phyloP scores from a whole-genome alignment of 1,140 invertebrate species.

The Apis cerana region DNA sequence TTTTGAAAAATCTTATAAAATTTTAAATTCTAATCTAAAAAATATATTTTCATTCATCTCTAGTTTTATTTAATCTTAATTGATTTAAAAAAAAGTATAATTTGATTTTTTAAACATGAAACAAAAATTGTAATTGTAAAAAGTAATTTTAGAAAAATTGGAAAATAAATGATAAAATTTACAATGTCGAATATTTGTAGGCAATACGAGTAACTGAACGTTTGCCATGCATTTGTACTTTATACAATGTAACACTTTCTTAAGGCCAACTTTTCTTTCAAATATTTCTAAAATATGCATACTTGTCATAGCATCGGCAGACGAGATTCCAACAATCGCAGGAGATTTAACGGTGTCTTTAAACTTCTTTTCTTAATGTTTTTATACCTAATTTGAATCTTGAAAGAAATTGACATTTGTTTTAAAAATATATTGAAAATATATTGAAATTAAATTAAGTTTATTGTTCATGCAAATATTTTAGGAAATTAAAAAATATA shows the following conservation, averaged over 20 bases:
- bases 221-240: background rate
- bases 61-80: background rate
- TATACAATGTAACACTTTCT: slow-evolving; percentile 14
- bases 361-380: background rate
- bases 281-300: slow-evolving; percentile 19
- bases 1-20: too few species aligned
- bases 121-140: too few species aligned
- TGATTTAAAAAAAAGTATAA: background rate
- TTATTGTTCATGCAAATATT: too few species aligned
- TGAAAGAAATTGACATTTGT: background rate
- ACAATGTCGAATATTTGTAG: background rate
- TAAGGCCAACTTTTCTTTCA: slow-evolving; percentile 13
- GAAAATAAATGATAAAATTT: background rate
- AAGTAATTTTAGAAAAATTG: background rate
- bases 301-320: background rate
- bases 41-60: too few species aligned
- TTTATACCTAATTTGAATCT: too few species aligned
- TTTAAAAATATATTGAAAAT: too few species aligned
- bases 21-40: too few species aligned
- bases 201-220: background rate
- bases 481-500: too few species aligned
- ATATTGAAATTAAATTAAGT: too few species aligned
- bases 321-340: background rate
- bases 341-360: background rate
- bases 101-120: background rate